These are phyloP conservation scores for Hirtodrosophila cameraria DNA, from an alignment of 2,888 invertebrate genomes.

Conservation along the genomic window DNA sequence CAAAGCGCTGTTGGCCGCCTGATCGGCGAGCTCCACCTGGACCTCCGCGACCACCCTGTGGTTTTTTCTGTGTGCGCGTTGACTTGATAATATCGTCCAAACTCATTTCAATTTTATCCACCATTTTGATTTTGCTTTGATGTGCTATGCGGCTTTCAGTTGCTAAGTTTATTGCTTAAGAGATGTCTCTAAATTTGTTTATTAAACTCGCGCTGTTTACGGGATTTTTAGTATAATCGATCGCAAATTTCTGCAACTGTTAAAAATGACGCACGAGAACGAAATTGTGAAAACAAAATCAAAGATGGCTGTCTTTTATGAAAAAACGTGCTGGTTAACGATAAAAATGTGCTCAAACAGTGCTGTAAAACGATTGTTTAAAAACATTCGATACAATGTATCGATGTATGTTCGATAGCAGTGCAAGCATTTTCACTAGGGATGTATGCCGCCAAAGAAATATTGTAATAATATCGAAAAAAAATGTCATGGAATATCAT, in stretches of 20 bases:
- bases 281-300: constrained; percentile 32
- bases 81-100: constrained; percentile 98
- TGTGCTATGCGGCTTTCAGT: constrained; percentile 1
- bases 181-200: constrained; percentile 2
- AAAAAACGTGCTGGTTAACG: constrained; percentile 62
- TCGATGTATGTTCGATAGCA: no score
- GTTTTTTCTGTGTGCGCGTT: constrained; percentile 86
- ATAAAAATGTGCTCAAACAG: constrained; percentile 1
- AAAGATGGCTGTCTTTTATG: constrained; percentile 58
- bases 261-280: constrained; percentile 64
- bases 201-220: constrained; percentile 1
- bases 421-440: no score
- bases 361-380: constrained; percentile 17
- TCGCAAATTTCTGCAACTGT: constrained; percentile 58
- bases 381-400: constrained; percentile 25
- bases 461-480: no score
- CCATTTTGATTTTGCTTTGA: constrained; percentile 86
- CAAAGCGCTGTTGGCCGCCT: constrained; percentile 85
- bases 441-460: no score
- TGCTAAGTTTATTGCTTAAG: constrained; percentile 10
- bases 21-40: constrained; percentile 83
- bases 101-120: constrained; percentile 98
- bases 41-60: constrained; percentile 86
- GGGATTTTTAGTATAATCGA: constrained; percentile 28
- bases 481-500: no score